Conservation (phyloP, 2,888 invertebrate species). For the Mechanitis mazaeus region DNA sequence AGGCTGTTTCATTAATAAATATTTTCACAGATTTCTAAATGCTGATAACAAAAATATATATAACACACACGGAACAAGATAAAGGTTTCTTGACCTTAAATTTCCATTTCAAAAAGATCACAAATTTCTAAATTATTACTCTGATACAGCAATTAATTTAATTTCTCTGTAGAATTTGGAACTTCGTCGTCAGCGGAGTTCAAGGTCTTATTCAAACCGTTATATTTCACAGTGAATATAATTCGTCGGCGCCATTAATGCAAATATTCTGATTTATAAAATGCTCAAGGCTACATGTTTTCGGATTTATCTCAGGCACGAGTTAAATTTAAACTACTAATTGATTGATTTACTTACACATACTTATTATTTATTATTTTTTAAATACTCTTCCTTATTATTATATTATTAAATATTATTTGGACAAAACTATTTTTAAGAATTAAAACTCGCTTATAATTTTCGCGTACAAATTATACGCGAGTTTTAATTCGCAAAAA, state of each 20-base stretch:
- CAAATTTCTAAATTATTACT: background rate
- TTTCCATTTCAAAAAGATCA: background rate
- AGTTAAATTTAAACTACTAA: constrained; percentile 7
- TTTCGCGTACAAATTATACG: too few relatives aligned
- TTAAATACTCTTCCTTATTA: background rate
- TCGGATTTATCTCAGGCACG: constrained; percentile 2
- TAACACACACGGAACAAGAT: constrained; percentile 45
- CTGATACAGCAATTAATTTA: background rate
- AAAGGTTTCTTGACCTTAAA: constrained; percentile 50
- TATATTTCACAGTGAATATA: constrained; percentile 21
- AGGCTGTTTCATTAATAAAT: too few relatives aligned
- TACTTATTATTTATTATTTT: background rate
- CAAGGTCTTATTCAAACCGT: constrained; percentile 30
- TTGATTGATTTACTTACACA: constrained; percentile 2
- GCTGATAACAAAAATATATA: constrained; percentile 8
- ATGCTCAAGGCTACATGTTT: background rate
- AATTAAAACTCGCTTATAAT: too few relatives aligned
- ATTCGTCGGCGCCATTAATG: constrained; percentile 24
- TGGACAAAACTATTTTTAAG: too few relatives aligned
- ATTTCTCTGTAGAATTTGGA: constrained; percentile 2
- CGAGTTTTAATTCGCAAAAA: too few relatives aligned
- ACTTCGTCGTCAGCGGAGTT: constrained; percentile 17
- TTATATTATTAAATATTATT: too few relatives aligned
- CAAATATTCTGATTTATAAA: constrained; percentile 14
- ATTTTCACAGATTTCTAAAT: too few relatives aligned